These are phyloP conservation scores for Oxycera nigricornis DNA, from an alignment of 2,888 invertebrate genomes.

Conservation along the genomic window DNA sequence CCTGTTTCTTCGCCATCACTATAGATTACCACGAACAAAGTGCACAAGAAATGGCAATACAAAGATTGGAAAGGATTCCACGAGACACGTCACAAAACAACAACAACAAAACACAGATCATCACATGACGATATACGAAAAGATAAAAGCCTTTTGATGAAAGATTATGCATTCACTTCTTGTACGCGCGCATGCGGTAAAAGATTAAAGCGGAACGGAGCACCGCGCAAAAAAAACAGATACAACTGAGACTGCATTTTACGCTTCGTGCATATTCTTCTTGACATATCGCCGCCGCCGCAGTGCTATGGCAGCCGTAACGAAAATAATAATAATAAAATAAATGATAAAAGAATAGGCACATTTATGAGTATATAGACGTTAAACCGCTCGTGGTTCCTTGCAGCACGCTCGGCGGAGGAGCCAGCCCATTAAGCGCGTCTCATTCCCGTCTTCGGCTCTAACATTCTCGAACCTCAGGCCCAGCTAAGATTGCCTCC, in stretches of 20 bases:
- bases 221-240: background rate
- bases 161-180: slow-evolving; percentile 41
- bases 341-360: slow-evolving; percentile 15
- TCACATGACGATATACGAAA: slow-evolving; percentile 15
- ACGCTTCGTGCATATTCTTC: slow-evolving; percentile 35
- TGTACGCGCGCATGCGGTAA: slow-evolving; percentile 42
- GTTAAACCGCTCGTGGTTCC: background rate
- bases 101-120: background rate
- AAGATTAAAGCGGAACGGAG: slow-evolving; percentile 40
- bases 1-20: no score
- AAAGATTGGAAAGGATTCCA: background rate
- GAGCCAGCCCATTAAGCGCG: background rate
- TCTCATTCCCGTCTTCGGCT: background rate
- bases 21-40: slow-evolving; percentile 1
- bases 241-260: slow-evolving; percentile 31
- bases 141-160: slow-evolving; percentile 45
- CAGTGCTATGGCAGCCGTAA: background rate
- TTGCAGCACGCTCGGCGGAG: background rate
- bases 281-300: slow-evolving; percentile 16
- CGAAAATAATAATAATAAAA: slow-evolving; percentile 2
- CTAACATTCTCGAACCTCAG: background rate
- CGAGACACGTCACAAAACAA: background rate
- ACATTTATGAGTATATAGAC: no score
- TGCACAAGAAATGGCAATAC: background rate
- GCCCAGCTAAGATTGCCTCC: background rate